Evolutionary conservation across 2,888 invertebrate species (phyloP).

Genomic region (Dilophus febrilis): DNA sequence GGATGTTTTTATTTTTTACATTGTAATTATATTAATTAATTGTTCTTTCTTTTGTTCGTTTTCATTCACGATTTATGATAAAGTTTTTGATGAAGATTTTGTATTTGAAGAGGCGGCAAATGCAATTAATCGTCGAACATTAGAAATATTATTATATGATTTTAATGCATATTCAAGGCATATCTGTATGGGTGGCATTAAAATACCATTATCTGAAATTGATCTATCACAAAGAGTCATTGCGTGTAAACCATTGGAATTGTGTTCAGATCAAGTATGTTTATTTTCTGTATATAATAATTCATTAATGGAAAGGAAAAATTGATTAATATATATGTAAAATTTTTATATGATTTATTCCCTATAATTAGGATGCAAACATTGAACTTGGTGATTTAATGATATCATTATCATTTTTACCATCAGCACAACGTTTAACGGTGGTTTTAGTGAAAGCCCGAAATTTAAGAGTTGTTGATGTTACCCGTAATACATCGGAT

Average conservation of each 20-base stretch:
- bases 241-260: constrained; percentile 38
- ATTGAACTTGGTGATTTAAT: constrained; percentile 81
- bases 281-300: no score
- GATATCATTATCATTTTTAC: constrained; percentile 79
- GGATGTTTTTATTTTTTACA: background rate
- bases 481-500: constrained; percentile 78
- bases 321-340: background rate
- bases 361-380: constrained; percentile 41
- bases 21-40: background rate
- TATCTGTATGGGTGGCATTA: constrained; percentile 43
- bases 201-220: constrained; percentile 36
- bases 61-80: constrained; percentile 5
- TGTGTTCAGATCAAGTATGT: constrained; percentile 33
- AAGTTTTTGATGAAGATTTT: constrained; percentile 51
- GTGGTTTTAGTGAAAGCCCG: constrained; percentile 83
- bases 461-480: constrained; percentile 84
- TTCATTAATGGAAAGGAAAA: no score
- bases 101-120: constrained; percentile 43
- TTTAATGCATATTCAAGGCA: constrained; percentile 47
- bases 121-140: constrained; percentile 33
- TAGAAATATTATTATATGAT: constrained; percentile 45
- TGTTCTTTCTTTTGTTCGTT: constrained; percentile 5
- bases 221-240: constrained; percentile 38
- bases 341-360: background rate
- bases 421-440: constrained; percentile 78